Evolutionary conservation across 2,113 vertebrate genomes (phyloP).

Genomic region (Cercocebus atys): DNA sequence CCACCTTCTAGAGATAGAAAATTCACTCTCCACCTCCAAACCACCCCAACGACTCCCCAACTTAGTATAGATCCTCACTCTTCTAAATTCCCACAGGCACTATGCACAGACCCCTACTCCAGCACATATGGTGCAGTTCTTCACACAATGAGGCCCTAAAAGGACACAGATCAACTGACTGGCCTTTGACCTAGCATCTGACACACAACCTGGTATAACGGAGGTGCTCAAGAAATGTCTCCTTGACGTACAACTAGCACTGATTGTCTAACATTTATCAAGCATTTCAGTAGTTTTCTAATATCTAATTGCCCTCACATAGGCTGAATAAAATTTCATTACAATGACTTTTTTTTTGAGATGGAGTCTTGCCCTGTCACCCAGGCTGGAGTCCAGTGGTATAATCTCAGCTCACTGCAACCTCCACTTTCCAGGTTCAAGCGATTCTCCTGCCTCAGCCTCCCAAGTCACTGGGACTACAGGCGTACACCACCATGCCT

Average conservation of each 20-base stretch:
- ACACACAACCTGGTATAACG: background rate
- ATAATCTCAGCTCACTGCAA: too few species aligned
- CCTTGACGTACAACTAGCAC: background rate
- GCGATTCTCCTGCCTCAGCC: too few species aligned
- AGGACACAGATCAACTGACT: background rate
- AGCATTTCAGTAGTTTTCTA: background rate
- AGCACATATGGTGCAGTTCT: rapidly evolving
- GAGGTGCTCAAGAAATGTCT: background rate
- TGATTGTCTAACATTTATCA: background rate
- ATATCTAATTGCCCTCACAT: background rate
- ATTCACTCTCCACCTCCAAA: background rate
- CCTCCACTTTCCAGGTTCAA: too few species aligned
- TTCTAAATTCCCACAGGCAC: background rate
- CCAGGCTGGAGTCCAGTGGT: too few species aligned
- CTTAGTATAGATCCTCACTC: rapidly evolving
- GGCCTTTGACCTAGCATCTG: background rate
- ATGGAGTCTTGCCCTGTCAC: too few species aligned
- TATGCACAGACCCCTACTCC: rapidly evolving
- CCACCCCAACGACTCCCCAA: too few species aligned
- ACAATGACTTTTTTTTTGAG: background rate
- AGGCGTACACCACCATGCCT: too few species aligned
- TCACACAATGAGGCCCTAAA: background rate
- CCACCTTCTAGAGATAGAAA: too few species aligned
- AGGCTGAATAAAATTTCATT: background rate
- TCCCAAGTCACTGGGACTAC: too few species aligned